These are phyloP conservation scores for Toxonevra muliebris DNA, from an alignment of 2,888 invertebrate genomes.

Conservation along the genomic window DNA sequence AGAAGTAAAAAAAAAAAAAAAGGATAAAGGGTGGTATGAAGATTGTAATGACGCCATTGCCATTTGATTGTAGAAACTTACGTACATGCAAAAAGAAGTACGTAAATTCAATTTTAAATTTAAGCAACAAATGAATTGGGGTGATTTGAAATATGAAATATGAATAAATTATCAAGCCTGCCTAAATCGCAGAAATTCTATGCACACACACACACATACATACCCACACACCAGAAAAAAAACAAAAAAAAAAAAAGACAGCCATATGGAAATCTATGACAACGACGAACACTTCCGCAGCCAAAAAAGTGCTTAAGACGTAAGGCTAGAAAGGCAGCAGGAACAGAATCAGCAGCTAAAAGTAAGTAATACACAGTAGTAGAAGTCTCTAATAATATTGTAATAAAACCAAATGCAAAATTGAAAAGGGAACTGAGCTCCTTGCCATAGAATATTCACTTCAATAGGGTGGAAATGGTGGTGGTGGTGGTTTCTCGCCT, in stretches of 20 bases:
- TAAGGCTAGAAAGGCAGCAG: too few species aligned
- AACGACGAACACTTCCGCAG: too few species aligned
- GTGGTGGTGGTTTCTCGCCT: slow-evolving; percentile 32
- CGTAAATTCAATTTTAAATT: slow-evolving; percentile 32
- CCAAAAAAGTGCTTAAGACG: too few species aligned
- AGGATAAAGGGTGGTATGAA: too few species aligned
- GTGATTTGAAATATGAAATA: slow-evolving; percentile 29
- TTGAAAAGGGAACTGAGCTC: too few species aligned
- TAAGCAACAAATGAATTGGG: slow-evolving; percentile 33
- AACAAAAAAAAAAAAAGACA: background rate
- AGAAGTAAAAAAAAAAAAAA: too few species aligned
- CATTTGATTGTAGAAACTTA: background rate
- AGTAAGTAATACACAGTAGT: too few species aligned
- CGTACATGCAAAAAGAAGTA: slow-evolving; percentile 19
- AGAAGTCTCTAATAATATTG: too few species aligned
- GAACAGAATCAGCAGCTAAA: too few species aligned
- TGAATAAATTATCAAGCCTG: slow-evolving; percentile 31
- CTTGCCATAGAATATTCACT: background rate
- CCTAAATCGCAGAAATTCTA: background rate
- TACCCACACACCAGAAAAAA: background rate
- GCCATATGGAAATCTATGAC: background rate
- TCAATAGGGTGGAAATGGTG: background rate
- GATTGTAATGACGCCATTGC: background rate
- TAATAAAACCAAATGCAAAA: too few species aligned
- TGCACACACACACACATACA: too few species aligned